These are phyloP conservation scores for Gibbula magus DNA, from an alignment of 2,888 invertebrate species.

Conservation along the genomic window DNA sequence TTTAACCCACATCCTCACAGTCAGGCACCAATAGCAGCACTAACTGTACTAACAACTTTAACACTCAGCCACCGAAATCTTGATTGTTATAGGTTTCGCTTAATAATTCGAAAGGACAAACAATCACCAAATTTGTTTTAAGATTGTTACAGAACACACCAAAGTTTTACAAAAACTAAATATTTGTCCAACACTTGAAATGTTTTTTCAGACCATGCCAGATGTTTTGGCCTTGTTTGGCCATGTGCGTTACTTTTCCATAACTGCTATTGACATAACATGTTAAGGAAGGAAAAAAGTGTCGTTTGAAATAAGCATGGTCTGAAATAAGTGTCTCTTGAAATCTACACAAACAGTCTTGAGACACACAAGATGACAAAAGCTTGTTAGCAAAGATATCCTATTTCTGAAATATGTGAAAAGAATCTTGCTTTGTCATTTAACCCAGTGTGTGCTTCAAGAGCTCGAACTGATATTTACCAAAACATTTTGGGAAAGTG, in stretches of 20 bases:
- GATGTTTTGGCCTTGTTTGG: not conserved
- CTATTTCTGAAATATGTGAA: not conserved
- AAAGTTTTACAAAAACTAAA: too few species aligned
- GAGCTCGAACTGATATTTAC: not conserved
- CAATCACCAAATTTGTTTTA: too few species aligned
- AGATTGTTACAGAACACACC: too few species aligned
- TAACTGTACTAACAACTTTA: too few species aligned
- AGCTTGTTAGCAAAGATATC: not conserved
- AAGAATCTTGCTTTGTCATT: not conserved
- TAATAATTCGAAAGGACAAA: too few species aligned
- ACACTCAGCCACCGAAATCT: too few species aligned
- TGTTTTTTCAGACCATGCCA: not conserved
- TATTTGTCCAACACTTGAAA: too few species aligned
- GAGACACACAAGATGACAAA: not conserved
- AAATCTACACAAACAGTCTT: not conserved
- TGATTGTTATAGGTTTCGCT: too few species aligned
- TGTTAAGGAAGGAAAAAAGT: not conserved
- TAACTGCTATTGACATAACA: slow-evolving; percentile 7
- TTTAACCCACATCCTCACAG: too few species aligned
- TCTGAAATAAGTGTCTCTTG: not conserved
- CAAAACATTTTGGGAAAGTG: not conserved
- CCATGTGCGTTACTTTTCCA: not conserved
- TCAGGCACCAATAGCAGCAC: too few species aligned
- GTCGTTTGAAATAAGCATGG: too few species aligned
- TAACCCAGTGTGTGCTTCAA: not conserved